phyloP scores from a whole-genome alignment of 1,140 invertebrate genomes.

The Ditylenchus dipsaci region DNA sequence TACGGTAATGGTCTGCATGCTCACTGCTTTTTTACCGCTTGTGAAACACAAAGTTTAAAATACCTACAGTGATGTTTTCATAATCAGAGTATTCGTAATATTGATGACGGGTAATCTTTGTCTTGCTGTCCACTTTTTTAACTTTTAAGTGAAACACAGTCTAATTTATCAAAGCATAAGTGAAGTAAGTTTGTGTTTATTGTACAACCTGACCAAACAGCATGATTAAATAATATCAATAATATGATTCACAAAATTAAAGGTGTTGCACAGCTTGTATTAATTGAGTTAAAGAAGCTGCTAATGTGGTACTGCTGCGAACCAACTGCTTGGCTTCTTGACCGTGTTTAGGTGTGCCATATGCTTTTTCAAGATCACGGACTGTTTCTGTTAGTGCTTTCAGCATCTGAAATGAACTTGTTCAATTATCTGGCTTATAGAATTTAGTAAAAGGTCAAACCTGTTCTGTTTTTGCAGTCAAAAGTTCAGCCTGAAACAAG shows the following conservation, averaged over 20 bases:
- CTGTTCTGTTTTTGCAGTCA: constrained; percentile 32
- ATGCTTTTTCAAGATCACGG: constrained; percentile 18
- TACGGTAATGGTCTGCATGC: too few relatives aligned
- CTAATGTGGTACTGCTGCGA: constrained; percentile 18
- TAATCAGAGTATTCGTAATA: too few relatives aligned
- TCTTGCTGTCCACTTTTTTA: too few relatives aligned
- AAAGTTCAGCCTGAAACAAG: constrained; percentile 29
- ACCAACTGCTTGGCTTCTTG: constrained; percentile 16
- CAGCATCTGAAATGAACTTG: constrained; percentile 14
- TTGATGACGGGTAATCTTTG: too few relatives aligned
- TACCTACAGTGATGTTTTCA: too few relatives aligned
- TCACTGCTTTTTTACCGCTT: too few relatives aligned
- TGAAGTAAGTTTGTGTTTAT: too few relatives aligned
- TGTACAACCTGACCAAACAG: too few relatives aligned
- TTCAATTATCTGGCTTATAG: background rate
- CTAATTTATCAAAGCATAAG: too few relatives aligned
- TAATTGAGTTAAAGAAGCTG: constrained; percentile 29
- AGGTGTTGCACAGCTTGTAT: constrained; percentile 17
- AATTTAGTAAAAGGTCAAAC: background rate
- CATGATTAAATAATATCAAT: too few relatives aligned
- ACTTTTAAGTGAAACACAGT: too few relatives aligned
- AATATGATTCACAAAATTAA: background rate
- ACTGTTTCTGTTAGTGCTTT: constrained; percentile 26
- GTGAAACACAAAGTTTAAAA: too few relatives aligned
- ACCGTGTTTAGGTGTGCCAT: constrained; percentile 2